Base-by-base conservation (phyloP, 2,797 vertebrate species). In the Menidia menidia region DNA sequence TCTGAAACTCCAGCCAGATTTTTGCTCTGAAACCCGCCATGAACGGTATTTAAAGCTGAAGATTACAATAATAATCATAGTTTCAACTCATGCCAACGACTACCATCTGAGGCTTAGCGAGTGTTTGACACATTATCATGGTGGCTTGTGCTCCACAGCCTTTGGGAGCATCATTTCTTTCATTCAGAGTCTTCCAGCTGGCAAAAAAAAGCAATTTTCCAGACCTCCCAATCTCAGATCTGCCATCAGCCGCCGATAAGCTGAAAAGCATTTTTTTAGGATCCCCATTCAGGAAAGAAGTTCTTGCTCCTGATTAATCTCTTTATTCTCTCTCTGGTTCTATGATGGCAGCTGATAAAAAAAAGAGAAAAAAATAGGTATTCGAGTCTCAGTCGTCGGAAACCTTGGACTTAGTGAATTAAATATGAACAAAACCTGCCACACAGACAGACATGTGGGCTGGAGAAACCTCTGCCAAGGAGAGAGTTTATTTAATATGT, bases 171-270 rank as follows among this genome's bases (percentile, higher is more conserved):
- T 62, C 31, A 19, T 59, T 80, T 69, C 54, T 52, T 80, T 82
- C 80, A 82, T 77, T 84, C 65, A 71, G 33, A 75, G 60, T 71
- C 60, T 80, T 88, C 81, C 80, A 75, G 80, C 74, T 81, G 86
- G 85, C 54, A 65, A 55, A 67, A 58, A 88, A 84, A 90, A 83
- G 83, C 73, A 60, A 87, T 88, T 86, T 83, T 80, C 72, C 73
- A 82, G 85, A 68, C 73, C 78, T 63, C 72, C 73, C 60, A 61
- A 81, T 87, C 74, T 79, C 54, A 83, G 79, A 87, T 83, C 59
- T 52, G 32, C 64, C 78, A 77, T 87, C 81, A 78, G 80, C 68
- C 43, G 16, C 48, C 0, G 81, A 87, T 85, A 84, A 85, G 75
- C 77, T 77, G 81, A 76, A 74, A 80, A 72, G 83, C 71, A 9